phyloP scores from a whole-genome alignment of 2,113 vertebrate genomes.

The Raja brachyura region DNA sequence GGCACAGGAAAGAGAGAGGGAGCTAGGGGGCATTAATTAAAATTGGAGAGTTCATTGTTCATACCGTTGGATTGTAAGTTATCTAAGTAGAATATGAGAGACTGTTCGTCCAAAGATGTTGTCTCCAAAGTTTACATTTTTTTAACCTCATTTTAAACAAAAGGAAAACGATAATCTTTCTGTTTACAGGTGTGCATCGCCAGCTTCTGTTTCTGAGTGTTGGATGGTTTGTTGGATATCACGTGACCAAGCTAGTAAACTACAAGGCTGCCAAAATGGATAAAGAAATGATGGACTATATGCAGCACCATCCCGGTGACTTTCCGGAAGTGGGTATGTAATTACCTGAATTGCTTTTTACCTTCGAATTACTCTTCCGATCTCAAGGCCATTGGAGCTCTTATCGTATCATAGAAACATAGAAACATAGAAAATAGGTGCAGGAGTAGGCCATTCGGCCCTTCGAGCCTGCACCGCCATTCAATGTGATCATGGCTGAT shows the following conservation, averaged over 20 bases:
- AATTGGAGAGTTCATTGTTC: no score
- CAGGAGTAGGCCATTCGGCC: no score
- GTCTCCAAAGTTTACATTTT: neutral
- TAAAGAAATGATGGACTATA: slow-evolving; percentile 68
- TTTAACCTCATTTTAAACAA: neutral
- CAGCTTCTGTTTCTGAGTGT: slow-evolving; percentile 63
- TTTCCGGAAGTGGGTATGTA: slow-evolving; percentile 63
- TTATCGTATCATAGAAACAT: no score
- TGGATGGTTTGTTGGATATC: slow-evolving; percentile 76
- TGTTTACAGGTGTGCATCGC: slow-evolving; percentile 73
- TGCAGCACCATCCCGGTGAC: slow-evolving; percentile 63
- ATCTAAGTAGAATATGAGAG: no score
- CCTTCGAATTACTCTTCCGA: neutral
- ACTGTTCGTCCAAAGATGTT: no score
- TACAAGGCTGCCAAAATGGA: slow-evolving; percentile 65
- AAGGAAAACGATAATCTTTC: neutral
- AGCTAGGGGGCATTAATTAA: no score
- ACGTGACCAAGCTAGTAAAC: slow-evolving; percentile 58
- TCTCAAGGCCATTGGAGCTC: neutral
- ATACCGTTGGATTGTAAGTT: no score
- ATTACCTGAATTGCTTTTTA: neutral
- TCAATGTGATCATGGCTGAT: no score
- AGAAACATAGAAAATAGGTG: no score
- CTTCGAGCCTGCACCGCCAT: no score
- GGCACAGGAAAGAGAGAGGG: no score